A percentile compares a stretch with the other conserved stretches of the same genome.
Evolutionary conservation across 2,888 invertebrate species (phyloP).

Genomic region (Macrosoma leucophasiata): DNA sequence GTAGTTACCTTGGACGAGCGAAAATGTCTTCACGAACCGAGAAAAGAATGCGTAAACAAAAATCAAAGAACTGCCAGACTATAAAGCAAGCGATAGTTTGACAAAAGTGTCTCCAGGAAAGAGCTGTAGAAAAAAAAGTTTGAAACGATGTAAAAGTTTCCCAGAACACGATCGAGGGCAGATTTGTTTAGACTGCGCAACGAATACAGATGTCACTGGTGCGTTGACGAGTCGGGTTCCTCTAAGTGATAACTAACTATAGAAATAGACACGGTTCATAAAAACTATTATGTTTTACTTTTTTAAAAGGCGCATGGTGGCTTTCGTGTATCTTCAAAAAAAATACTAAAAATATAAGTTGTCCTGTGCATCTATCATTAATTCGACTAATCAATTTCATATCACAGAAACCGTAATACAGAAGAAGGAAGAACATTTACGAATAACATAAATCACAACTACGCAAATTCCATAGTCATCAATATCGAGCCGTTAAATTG

Average conservation of each 20-base stretch:
- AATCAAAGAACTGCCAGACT: constrained; percentile 12
- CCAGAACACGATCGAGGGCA: constrained; percentile 60
- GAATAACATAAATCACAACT: too few species aligned
- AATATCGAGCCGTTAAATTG: too few species aligned
- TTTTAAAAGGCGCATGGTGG: too few species aligned
- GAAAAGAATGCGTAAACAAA: constrained; percentile 2
- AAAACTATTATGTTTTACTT: too few species aligned
- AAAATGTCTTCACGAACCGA: not conserved
- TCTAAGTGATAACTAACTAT: constrained; percentile 36
- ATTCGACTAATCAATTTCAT: too few species aligned
- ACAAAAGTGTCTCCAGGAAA: constrained; percentile 58
- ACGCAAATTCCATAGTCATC: too few species aligned
- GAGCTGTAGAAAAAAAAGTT: constrained; percentile 42
- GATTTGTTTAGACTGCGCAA: constrained; percentile 57
- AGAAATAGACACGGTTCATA: constrained; percentile 37
- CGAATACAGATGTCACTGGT: constrained; percentile 60
- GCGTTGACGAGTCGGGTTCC: constrained; percentile 41
- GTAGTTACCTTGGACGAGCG: constrained; percentile 4
- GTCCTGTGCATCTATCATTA: too few species aligned
- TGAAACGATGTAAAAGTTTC: constrained; percentile 64
- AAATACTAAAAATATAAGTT: too few species aligned
- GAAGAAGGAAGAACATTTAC: too few species aligned
- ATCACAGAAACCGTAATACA: too few species aligned
- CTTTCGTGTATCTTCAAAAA: too few species aligned
- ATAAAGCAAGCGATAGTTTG: constrained; percentile 18